Base-by-base conservation (phyloP, 2,888 invertebrate species). In the Neoaliturus tenellus region DNA sequence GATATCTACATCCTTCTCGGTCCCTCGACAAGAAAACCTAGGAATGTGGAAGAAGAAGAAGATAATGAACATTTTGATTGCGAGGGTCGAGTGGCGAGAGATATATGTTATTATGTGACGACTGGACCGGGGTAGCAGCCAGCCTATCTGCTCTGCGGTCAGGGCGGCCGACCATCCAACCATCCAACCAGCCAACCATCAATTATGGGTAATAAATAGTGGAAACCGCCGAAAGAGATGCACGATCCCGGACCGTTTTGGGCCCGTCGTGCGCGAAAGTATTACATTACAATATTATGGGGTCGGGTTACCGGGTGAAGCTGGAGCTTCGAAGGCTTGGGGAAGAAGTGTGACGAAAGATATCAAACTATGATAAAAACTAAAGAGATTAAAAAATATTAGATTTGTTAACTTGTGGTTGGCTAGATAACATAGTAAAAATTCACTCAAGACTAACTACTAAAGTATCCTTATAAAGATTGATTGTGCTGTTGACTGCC, bases 171-270 rank as follows among this genome's bases (percentile, higher is more conserved):
- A 23, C 3, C 62, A 5, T 51, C 20, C 5, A 3, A 2, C 23
- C 44, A 28, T 17, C 73, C 14, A 75, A 48, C 73, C 44, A 28
- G 4, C 73, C 14, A 75, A 48, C 73, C 44, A 23, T 75, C 73
- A 28, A 75, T 75, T 75, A 48, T 28, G 28, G 73, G 44, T 17
- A 75, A 48, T 75, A 75, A 75, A 75, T 75, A 48, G 73, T 75
- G 20, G 73, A 75, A 28, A 75, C 25, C 41, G 73, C 73, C 73
- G 73, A 75, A 75, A 75, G 73, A 69, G 44, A 75, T 75, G 73
- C 73, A 75, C 73, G 44, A 75, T 39, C 17, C 44, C 28, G 14
- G 25, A 75, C 17, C 44, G 73, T 28, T 69, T n/a, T 67, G 33
- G 35, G 39, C 20, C 1, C 39, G 69, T 69, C 69, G 67, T 67